Percentiles rank a stretch among this genome's conserved stretches.
Conservation (phyloP, 2,113 vertebrate species). For the Todiramphus chloris region DNA sequence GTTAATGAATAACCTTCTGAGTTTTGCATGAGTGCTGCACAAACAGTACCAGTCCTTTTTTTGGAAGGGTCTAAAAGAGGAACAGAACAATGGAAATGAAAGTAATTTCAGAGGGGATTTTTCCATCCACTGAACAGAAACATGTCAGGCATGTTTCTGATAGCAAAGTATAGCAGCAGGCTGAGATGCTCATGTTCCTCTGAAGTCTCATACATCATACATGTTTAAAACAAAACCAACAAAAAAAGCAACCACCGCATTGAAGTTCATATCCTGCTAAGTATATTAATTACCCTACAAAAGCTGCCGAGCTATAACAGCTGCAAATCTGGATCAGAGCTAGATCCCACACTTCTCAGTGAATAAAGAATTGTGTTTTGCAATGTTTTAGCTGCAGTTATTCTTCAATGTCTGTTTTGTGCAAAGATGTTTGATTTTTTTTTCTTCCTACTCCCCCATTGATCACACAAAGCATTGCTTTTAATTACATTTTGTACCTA, state of each 20-base stretch:
- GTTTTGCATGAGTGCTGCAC: not conserved
- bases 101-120: not conserved
- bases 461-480: not conserved
- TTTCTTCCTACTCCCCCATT: not conserved
- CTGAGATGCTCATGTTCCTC: not conserved
- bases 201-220: not conserved
- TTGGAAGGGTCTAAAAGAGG: not conserved
- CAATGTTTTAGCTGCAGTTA: not conserved
- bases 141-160: not conserved
- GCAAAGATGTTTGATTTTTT: not conserved
- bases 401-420: not conserved
- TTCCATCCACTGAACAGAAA: not conserved
- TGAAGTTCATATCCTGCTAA: not conserved
- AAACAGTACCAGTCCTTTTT: rapidly evolving
- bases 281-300: not conserved
- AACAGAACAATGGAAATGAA: not conserved
- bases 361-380: not conserved
- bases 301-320: not conserved
- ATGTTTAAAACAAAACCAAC: not conserved
- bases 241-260: not conserved
- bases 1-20: not conserved
- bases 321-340: not conserved
- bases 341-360: not conserved
- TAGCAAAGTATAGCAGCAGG: not conserved
- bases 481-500: not conserved